Evolutionary conservation across 1,140 invertebrate species (phyloP).

Genomic region (Eubasilissa regina): DNA sequence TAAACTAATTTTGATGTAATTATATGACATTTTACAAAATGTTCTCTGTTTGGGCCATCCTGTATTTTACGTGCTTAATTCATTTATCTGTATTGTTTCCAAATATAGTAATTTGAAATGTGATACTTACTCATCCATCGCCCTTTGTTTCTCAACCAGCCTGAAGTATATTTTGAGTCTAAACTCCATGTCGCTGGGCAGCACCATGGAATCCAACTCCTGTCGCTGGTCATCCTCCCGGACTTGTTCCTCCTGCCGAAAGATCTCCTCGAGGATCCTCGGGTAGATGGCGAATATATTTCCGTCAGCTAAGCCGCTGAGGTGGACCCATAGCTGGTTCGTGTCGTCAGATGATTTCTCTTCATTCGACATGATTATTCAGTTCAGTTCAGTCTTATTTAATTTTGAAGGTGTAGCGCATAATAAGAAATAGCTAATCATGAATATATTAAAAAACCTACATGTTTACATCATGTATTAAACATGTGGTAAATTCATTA

Average conservation of each 20-base stretch:
- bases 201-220: slow-evolving; percentile 67
- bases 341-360: slow-evolving; percentile 48
- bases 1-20: too few relatives aligned
- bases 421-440: too few relatives aligned
- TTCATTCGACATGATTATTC: neutral
- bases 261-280: slow-evolving; percentile 66
- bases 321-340: slow-evolving; percentile 71
- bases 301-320: slow-evolving; percentile 69
- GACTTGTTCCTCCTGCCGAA: slow-evolving; percentile 68
- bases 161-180: slow-evolving; percentile 81
- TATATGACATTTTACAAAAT: too few relatives aligned
- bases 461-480: neutral
- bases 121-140: slow-evolving; percentile 62
- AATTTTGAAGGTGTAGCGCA: too few relatives aligned
- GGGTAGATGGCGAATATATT: slow-evolving; percentile 72
- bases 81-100: too few relatives aligned
- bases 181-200: slow-evolving; percentile 84
- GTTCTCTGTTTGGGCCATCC: too few relatives aligned
- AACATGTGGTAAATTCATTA: too few relatives aligned
- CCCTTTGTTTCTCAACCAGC: slow-evolving; percentile 80
- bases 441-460: too few relatives aligned
- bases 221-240: slow-evolving; percentile 65
- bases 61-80: too few relatives aligned
- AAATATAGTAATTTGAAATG: too few relatives aligned
- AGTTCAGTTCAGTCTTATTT: neutral